Base-by-base conservation (phyloP, 2,797 vertebrate species). In the Bovichtus diacanthus region DNA sequence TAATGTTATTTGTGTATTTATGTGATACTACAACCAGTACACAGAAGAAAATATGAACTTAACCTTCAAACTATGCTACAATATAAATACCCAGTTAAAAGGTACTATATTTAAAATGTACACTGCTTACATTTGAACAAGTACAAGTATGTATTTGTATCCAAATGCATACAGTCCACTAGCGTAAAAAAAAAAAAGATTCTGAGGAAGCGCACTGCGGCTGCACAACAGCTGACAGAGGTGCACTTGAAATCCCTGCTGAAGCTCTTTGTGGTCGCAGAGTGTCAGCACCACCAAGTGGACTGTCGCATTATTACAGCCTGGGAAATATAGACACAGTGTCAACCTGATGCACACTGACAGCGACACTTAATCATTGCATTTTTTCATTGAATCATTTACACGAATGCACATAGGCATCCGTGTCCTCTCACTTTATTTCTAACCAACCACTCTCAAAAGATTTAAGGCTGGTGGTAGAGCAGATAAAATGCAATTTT, bases 281-380 rank as follows among this genome's bases (percentile, higher is more conserved):
- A 85, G 79, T 74, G 19, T 70, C 77, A 90, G 90, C 90, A 63
- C 89, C 93, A 90, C 91, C 93, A 88, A 82, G 89, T 93, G 93
- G 91, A 61, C 73, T 6, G 4, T 8, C 0, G 0, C 1, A 41
- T 4, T 43, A 67, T 65, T 61, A 16, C 79, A 86, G 0, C 34
- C 38, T 11, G 23, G 7, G 10, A 70, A 75, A 70, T 72, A 39
- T 13, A 85, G 78, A 87, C 82, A 72, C 76, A 81, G 83, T 46
- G 43, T 41, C 53, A 56, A n/a, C 5, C 59, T 87, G 81, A 88
- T 87, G 58, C 90, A 82, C 79, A 82, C 64, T 81, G 85, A 90
- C 88, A 83, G 84, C 76, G 80, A 85, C 76, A 80, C 83, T 88
- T 82, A 87, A 76, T 83, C 43, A 64, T 50, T 54, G 61, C 70